These are phyloP conservation scores for roundworm (Caenorhabditis elegans) DNA, from an alignment of 1,140 invertebrate genomes.

Conservation along the genomic window WBcel235 BX284604.4:1723001-1723500, in stretches of 20 bases:
- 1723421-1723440: no score
- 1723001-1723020: background rate
- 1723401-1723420: background rate
- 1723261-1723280: background rate
- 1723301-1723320: constrained; percentile 16
- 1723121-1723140: no score
- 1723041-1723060: no score
- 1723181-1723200: background rate
- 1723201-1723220: background rate
- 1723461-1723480: no score
- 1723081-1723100: no score
- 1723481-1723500: no score
- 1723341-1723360: constrained; percentile 13
- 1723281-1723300: background rate
- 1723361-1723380: background rate
- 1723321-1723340: background rate
- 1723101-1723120: no score
- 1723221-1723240: background rate
- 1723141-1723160: no score
- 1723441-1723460: no score
- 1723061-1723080: no score
- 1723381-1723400: background rate
- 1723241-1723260: background rate
- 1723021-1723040: no score
- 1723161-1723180: no score